These are phyloP conservation scores for Hymenochirus boettgeri DNA, from an alignment of 2,113 vertebrate genomes.

Conservation along the genomic window DNA sequence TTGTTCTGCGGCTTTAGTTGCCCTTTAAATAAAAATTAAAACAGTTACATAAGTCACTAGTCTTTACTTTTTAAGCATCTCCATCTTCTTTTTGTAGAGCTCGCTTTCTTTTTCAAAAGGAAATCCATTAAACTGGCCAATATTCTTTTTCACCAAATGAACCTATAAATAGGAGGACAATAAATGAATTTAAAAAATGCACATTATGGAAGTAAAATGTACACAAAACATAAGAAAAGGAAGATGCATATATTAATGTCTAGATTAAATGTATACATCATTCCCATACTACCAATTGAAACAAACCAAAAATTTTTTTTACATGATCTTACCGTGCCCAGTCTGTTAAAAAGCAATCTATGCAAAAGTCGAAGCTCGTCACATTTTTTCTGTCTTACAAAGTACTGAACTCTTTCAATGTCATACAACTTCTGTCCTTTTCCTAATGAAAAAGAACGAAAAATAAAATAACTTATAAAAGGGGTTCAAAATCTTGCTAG, in stretches of 20 bases:
- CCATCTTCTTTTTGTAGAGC: constrained; percentile 81
- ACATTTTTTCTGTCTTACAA: constrained; percentile 86
- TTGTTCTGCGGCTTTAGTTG: no score
- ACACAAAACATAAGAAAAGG: no score
- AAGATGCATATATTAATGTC: no score
- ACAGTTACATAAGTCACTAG: no score
- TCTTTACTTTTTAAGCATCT: constrained; percentile 83
- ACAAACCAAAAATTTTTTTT: no score
- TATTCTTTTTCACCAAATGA: constrained; percentile 83
- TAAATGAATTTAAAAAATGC: not conserved
- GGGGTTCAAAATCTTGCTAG: no score
- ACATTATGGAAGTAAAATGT: no score
- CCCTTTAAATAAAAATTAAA: no score
- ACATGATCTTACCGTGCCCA: constrained; percentile 77
- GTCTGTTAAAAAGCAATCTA: constrained; percentile 87
- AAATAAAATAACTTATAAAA: no score
- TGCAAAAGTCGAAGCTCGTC: constrained; percentile 88
- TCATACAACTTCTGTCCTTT: constrained; percentile 88
- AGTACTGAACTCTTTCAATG: constrained; percentile 84
- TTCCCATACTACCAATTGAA: no score
- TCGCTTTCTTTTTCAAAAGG: constrained; percentile 81
- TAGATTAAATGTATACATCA: no score
- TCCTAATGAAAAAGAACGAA: constrained; percentile 65
- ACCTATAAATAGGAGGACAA: constrained; percentile 61
- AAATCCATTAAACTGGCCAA: constrained; percentile 91